These are phyloP conservation scores for Penelope pileata DNA, from an alignment of 2,113 vertebrate genomes.

Conservation along the genomic window DNA sequence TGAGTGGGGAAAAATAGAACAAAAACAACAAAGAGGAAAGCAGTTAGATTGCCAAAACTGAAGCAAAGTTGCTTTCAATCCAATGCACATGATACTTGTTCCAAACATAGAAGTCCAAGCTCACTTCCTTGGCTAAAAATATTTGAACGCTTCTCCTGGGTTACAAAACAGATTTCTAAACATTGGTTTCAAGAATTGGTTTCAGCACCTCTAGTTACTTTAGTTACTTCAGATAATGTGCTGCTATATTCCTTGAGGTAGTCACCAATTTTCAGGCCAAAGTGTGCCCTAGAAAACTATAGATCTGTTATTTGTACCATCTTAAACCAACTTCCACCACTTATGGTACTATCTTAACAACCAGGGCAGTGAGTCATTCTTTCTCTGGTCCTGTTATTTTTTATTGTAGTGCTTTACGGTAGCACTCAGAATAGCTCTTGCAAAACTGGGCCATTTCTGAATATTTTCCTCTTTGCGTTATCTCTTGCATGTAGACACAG, in stretches of 20 bases:
- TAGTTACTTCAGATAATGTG: not conserved
- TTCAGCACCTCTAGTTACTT: not conserved
- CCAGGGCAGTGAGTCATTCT: not conserved
- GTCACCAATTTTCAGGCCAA: not conserved
- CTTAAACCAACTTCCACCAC: not conserved
- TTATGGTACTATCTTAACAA: not conserved
- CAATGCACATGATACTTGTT: not conserved
- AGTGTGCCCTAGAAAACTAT: not conserved
- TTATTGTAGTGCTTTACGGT: not conserved
- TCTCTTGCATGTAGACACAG: not conserved
- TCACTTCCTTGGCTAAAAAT: not conserved
- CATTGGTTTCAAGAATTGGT: not conserved
- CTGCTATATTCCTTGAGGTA: not conserved
- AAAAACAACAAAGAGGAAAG: not conserved
- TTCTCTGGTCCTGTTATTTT: not conserved
- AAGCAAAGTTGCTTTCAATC: not conserved
- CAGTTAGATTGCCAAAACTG: not conserved
- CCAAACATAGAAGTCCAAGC: not conserved
- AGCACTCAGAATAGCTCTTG: not conserved
- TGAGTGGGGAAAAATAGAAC: not conserved
- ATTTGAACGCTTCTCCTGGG: not conserved
- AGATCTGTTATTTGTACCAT: not conserved
- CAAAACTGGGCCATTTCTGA: not conserved
- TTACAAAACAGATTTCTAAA: not conserved
- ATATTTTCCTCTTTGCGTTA: slow-evolving; percentile 5